Evolutionary conservation across 2,888 invertebrate genomes (phyloP), one percentile per base, ranked within the genome.

Genomic region (Charanyca ferruginea): DNA sequence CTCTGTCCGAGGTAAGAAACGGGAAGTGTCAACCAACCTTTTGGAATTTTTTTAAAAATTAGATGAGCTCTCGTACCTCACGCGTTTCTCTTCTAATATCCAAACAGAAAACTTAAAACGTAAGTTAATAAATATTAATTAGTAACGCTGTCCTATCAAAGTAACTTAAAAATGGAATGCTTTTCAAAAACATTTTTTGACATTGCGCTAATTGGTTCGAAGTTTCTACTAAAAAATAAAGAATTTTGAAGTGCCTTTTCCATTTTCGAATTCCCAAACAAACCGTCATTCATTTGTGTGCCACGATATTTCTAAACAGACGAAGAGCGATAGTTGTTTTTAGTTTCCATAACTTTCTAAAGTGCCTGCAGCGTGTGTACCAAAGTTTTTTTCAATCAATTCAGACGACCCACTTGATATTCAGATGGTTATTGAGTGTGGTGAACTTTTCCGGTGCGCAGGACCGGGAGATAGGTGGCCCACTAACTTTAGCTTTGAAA

Each of bases 391-490:
- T 91, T 88, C 91, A 90, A 91, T 91, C 90, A 90, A 88, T 85
- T 86, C 84, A 75, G 86, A 90, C 88, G 87, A 87, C 87, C 87
- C 85, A 88, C 88, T 91, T 90, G 89, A 89, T 90, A 91, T 91
- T 89, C 90, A 85, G 87, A 91, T 87, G 89, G 90, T 87, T 90
- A 91, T 90, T 87, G 90, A 89, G 88, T 90, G 87, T 83, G 88
- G 87, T 80, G 81, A 89, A 85, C 75, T 85, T 88, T 86, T 83
- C 77, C 84, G 71, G 80, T 79, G 79, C 75, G 66, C 69, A 61
- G 83, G 67, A 81, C 83, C 76, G 71, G 73, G 73, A 84, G 82
- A 86, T 85, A 85, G 83, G 86, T 72, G 77, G 53, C 68, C 38
- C 47, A 77, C 72, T 72, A 74, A 81, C 77, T 81, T 66, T 54